Evolutionary conservation across 2,113 vertebrate genomes (phyloP), one percentile per base, ranked within the genome.

Genomic region (Bubo bubo): DNA sequence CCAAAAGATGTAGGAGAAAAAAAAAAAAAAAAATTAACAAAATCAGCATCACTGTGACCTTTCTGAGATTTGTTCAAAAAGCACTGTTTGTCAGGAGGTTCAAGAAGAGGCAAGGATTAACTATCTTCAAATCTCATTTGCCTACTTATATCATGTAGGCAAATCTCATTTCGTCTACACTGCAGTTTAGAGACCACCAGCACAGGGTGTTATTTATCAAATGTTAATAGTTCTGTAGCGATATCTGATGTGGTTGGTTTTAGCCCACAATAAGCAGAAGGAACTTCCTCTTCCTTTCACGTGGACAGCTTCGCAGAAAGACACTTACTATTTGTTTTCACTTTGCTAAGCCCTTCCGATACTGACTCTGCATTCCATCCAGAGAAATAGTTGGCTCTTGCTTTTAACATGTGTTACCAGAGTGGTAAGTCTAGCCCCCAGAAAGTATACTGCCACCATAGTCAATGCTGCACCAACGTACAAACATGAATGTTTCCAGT

Each of bases 361-460:
- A 73, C 22, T 30, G 4, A 68, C 15, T 41, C 20, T 39, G 10
- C 22, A 27, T 30, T 89, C 73, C 30, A 93, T 34, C 14, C 59
- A 83, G 32, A 91, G 34, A 16, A 79, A 68, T 1, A 76, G n/a
- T 27, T 76, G 41, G 22, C 50, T 70, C 50, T 47, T 58, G 35
- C 39, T 64, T 72, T 55, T n/a, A 63, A 68, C 8, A 8, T 6
- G 59, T 5, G 20, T 53, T 71, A 76, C 28, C 34, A 82, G 43
- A 82, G 8, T 6, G 43, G 39, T 18, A 41, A 82, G 41, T 76
- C 14, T 37, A 75, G 27, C 3, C 28, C 21, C 18, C 0, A 0
- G 17, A 64, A 88, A 34, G 23, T 1, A 49, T 12, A 32, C 11
- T 27, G 11, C 26, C 19, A 83, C 47, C 12, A 58, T 5, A 79